A percentile compares a stretch with the other conserved stretches of the same genome.
Evolutionary conservation across 2,113 vertebrate species (phyloP).

Genomic region (Psittacus erithacus): DNA sequence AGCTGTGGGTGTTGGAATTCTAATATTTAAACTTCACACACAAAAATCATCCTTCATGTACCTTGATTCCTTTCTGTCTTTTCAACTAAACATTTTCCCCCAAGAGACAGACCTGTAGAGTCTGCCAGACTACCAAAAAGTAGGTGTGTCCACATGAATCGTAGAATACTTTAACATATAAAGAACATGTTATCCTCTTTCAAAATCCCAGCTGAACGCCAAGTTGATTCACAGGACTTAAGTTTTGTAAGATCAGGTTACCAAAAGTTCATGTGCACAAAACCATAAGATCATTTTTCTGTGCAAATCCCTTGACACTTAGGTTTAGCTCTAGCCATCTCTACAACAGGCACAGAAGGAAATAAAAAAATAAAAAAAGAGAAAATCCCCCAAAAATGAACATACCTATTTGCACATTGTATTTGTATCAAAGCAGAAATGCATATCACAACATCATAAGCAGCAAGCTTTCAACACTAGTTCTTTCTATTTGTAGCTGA

Average conservation of each 20-base stretch:
- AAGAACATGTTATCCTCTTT: not conserved
- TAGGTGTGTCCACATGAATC: not conserved
- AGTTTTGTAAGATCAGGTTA: not conserved
- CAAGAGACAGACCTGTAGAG: not conserved
- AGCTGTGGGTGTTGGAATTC: not conserved
- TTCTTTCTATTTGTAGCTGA: not conserved
- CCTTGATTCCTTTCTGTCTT: not conserved
- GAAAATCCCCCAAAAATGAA: not conserved
- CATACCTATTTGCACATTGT: not conserved
- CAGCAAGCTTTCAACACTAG: not conserved
- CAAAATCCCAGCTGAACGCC: not conserved
- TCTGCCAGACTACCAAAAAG: not conserved
- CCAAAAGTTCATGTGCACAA: not conserved
- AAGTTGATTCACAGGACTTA: not conserved
- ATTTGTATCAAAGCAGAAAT: not conserved
- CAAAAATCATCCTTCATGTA: not conserved
- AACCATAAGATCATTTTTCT: not conserved
- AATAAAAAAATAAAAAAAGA: not conserved
- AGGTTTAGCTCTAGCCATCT: not conserved
- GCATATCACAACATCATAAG: not conserved
- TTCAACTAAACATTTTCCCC: not conserved
- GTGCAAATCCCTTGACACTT: not conserved
- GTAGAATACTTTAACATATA: not conserved
- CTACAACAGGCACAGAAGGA: not conserved
- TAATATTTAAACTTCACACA: not conserved